Conservation (phyloP, 2,797 vertebrate genomes). For the Darevskia mixta region DNA sequence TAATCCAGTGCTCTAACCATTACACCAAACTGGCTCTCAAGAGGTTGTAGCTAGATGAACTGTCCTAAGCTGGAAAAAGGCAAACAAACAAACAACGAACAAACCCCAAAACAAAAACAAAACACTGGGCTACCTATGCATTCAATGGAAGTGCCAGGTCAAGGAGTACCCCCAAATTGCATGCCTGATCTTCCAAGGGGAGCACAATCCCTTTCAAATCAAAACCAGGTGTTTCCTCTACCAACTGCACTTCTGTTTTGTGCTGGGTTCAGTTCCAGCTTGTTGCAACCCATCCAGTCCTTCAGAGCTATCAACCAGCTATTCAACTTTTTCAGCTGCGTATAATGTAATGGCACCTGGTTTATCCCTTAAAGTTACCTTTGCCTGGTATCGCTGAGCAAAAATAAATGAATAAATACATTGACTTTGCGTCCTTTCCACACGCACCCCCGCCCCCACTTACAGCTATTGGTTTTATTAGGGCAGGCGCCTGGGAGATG, state of each 20-base stretch:
- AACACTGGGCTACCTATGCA: background rate
- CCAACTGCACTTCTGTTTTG: too few species aligned
- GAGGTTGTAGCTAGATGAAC: background rate
- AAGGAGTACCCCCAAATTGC: background rate
- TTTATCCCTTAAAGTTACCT: constrained; percentile 33
- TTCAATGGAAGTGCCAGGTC: background rate
- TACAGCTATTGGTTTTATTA: constrained; percentile 48
- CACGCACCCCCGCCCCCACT: background rate
- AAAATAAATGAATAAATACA: constrained; percentile 22
- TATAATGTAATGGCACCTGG: constrained; percentile 16
- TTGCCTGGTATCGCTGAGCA: background rate
- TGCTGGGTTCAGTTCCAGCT: background rate
- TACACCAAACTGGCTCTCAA: too few species aligned
- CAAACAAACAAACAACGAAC: background rate
- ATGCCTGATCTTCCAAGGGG: too few species aligned
- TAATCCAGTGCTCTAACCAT: too few species aligned
- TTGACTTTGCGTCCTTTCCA: constrained; percentile 48
- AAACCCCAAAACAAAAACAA: too few species aligned
- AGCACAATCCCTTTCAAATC: too few species aligned
- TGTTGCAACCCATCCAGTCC: background rate
- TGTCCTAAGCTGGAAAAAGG: background rate
- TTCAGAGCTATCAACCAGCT: background rate
- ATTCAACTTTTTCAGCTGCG: background rate
- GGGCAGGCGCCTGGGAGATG: constrained; percentile 42
- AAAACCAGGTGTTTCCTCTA: too few species aligned